Evolutionary conservation across 2,797 vertebrate genomes (phyloP), one percentile per base, ranked within the genome.

Genomic region (Gymnothorax reevesii): DNA sequence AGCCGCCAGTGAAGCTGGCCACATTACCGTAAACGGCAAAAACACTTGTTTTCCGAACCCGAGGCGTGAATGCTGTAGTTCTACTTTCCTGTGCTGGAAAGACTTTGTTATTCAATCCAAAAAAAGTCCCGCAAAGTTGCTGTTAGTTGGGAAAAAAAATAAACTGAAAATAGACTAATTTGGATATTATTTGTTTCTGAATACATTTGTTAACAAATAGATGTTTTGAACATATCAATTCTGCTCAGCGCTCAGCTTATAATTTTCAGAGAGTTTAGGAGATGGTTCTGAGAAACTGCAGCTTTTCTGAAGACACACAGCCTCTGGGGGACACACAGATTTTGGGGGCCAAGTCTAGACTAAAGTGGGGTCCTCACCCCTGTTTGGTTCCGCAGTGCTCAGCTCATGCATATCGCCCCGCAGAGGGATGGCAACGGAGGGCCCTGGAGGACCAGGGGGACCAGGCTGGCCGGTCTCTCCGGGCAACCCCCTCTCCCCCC

Each of bases 381-480:
- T 94, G 91, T 93, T 94, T 83, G 95, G 93, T 9, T 91, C 89
- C 13, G 92, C 92, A 0, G 95, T 92, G 88, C 95, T 94, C n/a
- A 97, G 89, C 0, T 96, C 95, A 90, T 98, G 98, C 87, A 97
- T 95, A 42, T 97, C 97, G 0, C 97, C 97, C 69, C 97, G 95
- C 1, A 93, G 92, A 85, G 89, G 91, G 27, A 12, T 6, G 66
- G 92, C 89, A 0, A 88, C 85, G 83, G 87, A 86, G 13, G 93
- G 94, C 25, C 96, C 97, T 0, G 97, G 96, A 60, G 95, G 96
- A 66, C 96, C 96, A 0, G 96, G 96, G 1, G 94, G 95, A 0
- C 98, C 97, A 0, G 91, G 92, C 3, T 85, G 88, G 84, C 95
- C 95, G 0, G 54, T 92, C 89, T 95, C 95, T 92, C 98, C 98